Evolutionary conservation across 2,113 vertebrate species (phyloP).

Genomic region (Notechis scutatus): DNA sequence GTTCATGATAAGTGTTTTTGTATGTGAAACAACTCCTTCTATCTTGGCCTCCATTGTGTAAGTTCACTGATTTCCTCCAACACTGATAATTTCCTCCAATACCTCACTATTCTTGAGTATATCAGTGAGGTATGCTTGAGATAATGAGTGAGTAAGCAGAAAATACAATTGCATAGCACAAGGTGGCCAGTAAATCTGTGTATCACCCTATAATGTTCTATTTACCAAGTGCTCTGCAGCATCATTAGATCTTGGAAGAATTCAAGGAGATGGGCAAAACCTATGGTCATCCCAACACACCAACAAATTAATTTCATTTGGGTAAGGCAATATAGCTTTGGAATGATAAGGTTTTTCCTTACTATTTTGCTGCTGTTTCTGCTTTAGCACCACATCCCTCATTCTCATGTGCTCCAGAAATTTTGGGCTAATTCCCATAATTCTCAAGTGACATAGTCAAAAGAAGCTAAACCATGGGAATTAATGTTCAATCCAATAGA

Average conservation of each 20-base stretch:
- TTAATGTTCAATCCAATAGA: background rate
- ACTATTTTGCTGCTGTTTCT: background rate
- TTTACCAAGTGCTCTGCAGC: conserved; percentile 36
- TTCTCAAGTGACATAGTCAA: background rate
- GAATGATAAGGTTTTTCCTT: background rate
- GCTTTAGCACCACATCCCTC: background rate
- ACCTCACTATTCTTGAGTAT: conserved; percentile 56
- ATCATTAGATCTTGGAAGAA: conserved; percentile 8
- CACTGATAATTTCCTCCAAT: conserved; percentile 66
- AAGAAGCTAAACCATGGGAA: background rate
- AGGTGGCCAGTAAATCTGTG: conserved; percentile 38
- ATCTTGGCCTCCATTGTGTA: conserved; percentile 21
- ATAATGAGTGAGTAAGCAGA: conserved; percentile 69
- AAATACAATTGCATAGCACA: conserved; percentile 66
- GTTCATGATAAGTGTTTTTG: conserved; percentile 19
- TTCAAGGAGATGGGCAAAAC: background rate
- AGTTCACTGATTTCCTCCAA: conserved; percentile 54
- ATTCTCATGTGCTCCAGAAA: background rate
- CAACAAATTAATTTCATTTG: background rate
- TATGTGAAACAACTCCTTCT: conserved; percentile 39
- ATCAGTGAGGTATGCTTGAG: conserved; percentile 58
- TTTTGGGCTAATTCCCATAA: background rate
- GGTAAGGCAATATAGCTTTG: background rate
- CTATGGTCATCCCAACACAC: background rate
- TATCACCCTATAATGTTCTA: conserved; percentile 42